A percentile compares a stretch with the other conserved stretches of the same genome.
phyloP scores from a whole-genome alignment of 2,797 vertebrate genomes.

The Aulostomus chinensis region DNA sequence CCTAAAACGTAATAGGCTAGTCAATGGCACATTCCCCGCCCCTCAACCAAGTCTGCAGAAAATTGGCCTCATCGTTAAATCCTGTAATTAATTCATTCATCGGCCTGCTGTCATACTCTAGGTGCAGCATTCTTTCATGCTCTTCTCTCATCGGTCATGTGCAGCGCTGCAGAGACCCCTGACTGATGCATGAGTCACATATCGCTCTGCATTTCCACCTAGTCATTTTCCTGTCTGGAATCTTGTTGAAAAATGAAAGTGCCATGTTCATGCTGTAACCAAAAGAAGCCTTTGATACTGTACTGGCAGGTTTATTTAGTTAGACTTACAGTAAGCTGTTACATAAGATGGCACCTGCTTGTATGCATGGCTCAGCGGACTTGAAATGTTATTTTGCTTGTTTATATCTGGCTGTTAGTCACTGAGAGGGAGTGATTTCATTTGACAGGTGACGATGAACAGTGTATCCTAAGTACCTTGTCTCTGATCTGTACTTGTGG shows the following conservation, averaged over 20 bases:
- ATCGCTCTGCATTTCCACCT: constrained; percentile 39
- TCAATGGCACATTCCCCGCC: no score
- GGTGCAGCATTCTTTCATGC: no score
- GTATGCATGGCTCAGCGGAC: no score
- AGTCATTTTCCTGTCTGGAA: constrained; percentile 46
- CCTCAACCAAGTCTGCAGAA: no score
- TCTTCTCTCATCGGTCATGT: constrained; percentile 13
- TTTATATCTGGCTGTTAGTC: constrained; percentile 20
- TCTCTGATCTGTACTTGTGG: no score
- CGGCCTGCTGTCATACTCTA: no score
- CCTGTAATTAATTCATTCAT: no score
- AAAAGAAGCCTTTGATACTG: constrained; percentile 30
- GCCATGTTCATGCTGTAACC: constrained; percentile 35
- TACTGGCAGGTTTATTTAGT: constrained; percentile 31
- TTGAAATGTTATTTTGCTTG: background rate
- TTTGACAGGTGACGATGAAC: constrained; percentile 4
- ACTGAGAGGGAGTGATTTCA: constrained; percentile 12
- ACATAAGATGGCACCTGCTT: constrained; percentile 3
- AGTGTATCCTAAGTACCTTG: no score
- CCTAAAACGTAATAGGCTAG: no score
- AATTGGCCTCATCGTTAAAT: no score
- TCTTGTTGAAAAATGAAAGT: constrained; percentile 49
- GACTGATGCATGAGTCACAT: constrained; percentile 39
- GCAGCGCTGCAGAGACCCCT: constrained; percentile 26
- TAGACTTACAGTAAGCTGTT: constrained; percentile 24